These are phyloP conservation scores for Hermodice carunculata DNA, from an alignment of 2,888 invertebrate genomes.

Conservation along the genomic window DNA sequence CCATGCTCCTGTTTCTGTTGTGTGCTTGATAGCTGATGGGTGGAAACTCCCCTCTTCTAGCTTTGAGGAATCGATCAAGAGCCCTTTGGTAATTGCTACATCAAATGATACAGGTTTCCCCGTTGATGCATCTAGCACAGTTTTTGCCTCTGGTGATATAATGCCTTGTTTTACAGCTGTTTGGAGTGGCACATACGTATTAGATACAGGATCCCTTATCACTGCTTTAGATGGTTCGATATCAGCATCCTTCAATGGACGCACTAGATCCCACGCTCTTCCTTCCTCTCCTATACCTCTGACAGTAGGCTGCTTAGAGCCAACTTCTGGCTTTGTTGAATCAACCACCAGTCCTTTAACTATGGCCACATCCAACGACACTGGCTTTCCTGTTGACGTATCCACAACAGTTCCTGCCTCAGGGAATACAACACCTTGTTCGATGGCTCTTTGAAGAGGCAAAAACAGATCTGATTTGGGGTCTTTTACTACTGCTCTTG, in stretches of 20 bases:
- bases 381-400: slow-evolving; percentile 72
- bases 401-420: slow-evolving; percentile 62
- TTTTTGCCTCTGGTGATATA: neutral
- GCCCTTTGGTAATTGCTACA: slow-evolving; percentile 84
- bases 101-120: slow-evolving; percentile 75
- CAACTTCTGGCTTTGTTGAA: slow-evolving; percentile 36
- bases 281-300: too few relatives aligned
- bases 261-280: neutral
- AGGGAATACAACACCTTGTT: slow-evolving; percentile 5
- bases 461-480: too few relatives aligned
- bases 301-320: slow-evolving; percentile 42
- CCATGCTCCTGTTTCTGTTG: slow-evolving; percentile 40
- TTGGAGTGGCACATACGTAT: too few relatives aligned
- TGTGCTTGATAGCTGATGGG: too few relatives aligned
- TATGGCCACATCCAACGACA: slow-evolving; percentile 35
- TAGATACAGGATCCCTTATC: too few relatives aligned
- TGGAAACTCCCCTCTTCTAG: too few relatives aligned
- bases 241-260: neutral
- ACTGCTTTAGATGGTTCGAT: neutral
- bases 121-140: neutral
- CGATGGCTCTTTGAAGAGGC: too few relatives aligned
- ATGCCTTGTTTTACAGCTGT: neutral
- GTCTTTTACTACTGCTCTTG: too few relatives aligned
- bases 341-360: slow-evolving; percentile 34
- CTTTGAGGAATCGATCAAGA: slow-evolving; percentile 71